Evolutionary conservation across 2,888 invertebrate species (phyloP).

Genomic region (Stictocephala bisonia): DNA sequence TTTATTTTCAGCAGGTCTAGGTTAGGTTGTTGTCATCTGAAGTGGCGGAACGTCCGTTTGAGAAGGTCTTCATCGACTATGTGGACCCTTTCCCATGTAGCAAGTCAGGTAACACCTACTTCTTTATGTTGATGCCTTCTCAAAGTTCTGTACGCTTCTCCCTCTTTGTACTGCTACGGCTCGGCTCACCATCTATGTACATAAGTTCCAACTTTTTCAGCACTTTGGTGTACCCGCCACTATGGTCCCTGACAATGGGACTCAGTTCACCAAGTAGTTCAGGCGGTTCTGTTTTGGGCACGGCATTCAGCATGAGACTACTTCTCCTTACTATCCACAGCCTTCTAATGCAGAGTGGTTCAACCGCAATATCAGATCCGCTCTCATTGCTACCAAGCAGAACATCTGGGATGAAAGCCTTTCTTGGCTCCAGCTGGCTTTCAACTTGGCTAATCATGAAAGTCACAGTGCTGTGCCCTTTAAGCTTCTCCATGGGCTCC

Average conservation of each 20-base stretch:
- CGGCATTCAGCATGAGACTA: not conserved
- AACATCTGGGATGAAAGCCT: conserved; percentile 1
- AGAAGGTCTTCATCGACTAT: conserved; percentile 31
- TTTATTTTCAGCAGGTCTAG: no score
- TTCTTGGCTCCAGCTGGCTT: not conserved
- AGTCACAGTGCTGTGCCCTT: not conserved
- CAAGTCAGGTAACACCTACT: conserved; percentile 11
- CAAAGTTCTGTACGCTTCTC: conserved; percentile 15
- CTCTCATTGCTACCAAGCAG: conserved; percentile 7
- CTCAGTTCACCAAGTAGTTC: conserved; percentile 14
- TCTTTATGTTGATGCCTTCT: conserved; percentile 3
- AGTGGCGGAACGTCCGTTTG: conserved; percentile 1
- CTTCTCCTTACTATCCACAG: conserved; percentile 14
- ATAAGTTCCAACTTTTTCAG: not conserved
- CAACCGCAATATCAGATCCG: conserved; percentile 10
- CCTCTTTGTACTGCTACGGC: conserved; percentile 15
- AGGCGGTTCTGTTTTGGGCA: conserved; percentile 6
- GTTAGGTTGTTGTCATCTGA: not conserved
- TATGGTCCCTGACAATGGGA: conserved; percentile 22
- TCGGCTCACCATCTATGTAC: not conserved
- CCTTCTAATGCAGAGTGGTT: conserved; percentile 18
- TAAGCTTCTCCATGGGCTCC: no score
- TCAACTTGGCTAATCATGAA: conserved; percentile 13
- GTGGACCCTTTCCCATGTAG: conserved; percentile 15
- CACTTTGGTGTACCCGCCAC: conserved; percentile 25